Percentiles rank a stretch among this genome's conserved stretches.
Conservation (phyloP, 2,113 vertebrate genomes). For the Variabilichromis moorii region DNA sequence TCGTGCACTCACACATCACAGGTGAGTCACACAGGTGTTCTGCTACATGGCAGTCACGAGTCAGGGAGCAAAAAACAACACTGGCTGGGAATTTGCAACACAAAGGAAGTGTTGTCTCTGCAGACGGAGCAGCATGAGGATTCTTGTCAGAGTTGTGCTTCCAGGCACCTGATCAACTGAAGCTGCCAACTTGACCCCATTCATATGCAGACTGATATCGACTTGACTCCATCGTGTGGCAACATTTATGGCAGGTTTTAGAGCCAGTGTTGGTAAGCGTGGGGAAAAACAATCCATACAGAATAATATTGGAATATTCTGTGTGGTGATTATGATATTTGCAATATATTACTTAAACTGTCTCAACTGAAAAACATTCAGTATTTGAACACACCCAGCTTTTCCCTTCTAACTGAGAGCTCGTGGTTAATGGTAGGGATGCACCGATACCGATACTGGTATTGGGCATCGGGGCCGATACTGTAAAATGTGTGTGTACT, state of each 20-base stretch:
- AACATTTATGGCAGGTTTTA: neutral
- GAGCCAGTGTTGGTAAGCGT: rapidly evolving
- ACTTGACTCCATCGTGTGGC: neutral
- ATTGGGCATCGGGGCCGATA: too few species aligned
- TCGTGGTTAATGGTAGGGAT: neutral
- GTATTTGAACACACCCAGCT: neutral
- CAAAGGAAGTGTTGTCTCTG: neutral
- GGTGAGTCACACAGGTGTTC: neutral
- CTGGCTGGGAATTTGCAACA: neutral
- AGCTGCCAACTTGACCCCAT: neutral
- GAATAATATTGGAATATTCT: neutral
- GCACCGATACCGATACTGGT: too few species aligned
- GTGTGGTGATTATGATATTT: neutral
- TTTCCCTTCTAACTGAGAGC: neutral
- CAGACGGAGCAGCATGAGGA: neutral
- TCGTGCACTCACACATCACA: neutral
- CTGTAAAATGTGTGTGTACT: too few species aligned
- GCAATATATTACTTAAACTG: neutral
- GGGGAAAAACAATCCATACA: neutral
- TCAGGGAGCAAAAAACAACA: neutral
- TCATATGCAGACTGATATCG: neutral
- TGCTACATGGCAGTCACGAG: neutral
- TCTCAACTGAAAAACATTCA: neutral
- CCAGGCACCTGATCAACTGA: rapidly evolving
- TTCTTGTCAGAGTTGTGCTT: neutral